Percentiles rank a stretch among this genome's conserved stretches.
Evolutionary conservation across 2,113 vertebrate species (phyloP).

Genomic region (Cepphus grylle): DNA sequence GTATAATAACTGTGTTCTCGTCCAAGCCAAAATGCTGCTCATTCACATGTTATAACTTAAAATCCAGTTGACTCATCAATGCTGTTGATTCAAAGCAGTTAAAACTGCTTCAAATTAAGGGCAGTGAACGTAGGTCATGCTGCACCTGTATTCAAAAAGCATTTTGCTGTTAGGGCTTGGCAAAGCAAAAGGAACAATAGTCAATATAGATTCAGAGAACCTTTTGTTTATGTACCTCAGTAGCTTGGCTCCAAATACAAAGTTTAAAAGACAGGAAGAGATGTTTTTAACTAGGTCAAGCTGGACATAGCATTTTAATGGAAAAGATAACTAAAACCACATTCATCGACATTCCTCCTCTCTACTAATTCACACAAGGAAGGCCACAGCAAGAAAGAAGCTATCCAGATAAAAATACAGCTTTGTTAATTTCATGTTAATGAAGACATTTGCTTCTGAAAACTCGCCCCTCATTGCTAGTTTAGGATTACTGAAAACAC

Average conservation of each 20-base stretch:
- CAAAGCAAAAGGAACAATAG: not conserved
- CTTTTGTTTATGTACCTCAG: not conserved
- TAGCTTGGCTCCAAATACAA: not conserved
- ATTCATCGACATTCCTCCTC: not conserved
- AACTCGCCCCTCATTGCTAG: not conserved
- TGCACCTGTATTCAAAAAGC: not conserved
- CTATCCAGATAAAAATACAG: not conserved
- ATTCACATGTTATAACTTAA: not conserved
- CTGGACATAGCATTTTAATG: not conserved
- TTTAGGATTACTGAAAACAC: not conserved
- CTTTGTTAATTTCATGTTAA: not conserved
- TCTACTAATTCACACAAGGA: not conserved
- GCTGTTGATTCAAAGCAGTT: not conserved
- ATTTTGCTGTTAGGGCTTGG: not conserved
- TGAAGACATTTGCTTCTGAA: not conserved
- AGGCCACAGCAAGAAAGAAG: not conserved
- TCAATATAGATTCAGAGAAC: not conserved
- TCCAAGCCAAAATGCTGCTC: not conserved
- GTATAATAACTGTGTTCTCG: not conserved
- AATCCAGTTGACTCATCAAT: not conserved
- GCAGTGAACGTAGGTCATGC: not conserved
- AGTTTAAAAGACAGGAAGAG: not conserved
- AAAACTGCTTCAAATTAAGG: not conserved
- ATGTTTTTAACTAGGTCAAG: constrained; percentile 5
- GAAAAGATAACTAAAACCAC: not conserved